phyloP scores from a whole-genome alignment of 2,888 invertebrate species.

The Cryptus armator region DNA sequence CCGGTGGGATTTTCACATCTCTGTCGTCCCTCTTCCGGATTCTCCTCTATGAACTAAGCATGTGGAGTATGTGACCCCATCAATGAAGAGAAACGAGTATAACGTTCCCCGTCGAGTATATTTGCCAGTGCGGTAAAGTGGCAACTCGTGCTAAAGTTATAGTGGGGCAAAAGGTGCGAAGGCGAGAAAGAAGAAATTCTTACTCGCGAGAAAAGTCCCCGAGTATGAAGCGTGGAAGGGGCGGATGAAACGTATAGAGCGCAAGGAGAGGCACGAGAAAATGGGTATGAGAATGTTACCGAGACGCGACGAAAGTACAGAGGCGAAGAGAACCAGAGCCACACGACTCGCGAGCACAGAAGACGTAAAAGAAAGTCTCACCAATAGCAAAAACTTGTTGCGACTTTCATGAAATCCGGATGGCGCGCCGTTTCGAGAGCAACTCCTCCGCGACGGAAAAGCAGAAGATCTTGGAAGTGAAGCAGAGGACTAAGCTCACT shows the following conservation, averaged over 20 bases:
- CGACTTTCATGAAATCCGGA: conserved; percentile 76
- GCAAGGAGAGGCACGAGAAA: conserved; percentile 18
- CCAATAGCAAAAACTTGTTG: conserved; percentile 78
- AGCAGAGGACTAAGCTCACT: conserved; percentile 11
- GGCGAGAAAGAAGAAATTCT: conserved; percentile 35
- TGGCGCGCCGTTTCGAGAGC: conserved; percentile 49
- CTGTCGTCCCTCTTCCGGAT: conserved; percentile 7
- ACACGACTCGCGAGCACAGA: conserved; percentile 52
- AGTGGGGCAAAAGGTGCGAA: conserved; percentile 50
- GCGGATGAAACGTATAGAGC: conserved; percentile 48
- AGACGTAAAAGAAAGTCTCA: conserved; percentile 43
- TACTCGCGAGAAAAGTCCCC: conserved; percentile 34
- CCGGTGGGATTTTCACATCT: conserved; percentile 38
- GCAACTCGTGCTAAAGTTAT: conserved; percentile 72
- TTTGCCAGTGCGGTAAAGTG: conserved; percentile 73
- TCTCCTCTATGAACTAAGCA: neutral
- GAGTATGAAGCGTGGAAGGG: conserved; percentile 23
- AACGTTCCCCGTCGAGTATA: conserved; percentile 68
- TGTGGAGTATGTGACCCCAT: neutral
- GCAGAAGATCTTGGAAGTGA: conserved; percentile 1
- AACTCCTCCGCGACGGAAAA: conserved; percentile 36
- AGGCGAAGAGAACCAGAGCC: conserved; percentile 38
- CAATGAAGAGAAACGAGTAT: conserved; percentile 17
- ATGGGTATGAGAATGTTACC: conserved; percentile 14
- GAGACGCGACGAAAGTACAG: conserved; percentile 40